phyloP scores from a whole-genome alignment of 2,113 vertebrate genomes.

The Festucalex cinctus region DNA sequence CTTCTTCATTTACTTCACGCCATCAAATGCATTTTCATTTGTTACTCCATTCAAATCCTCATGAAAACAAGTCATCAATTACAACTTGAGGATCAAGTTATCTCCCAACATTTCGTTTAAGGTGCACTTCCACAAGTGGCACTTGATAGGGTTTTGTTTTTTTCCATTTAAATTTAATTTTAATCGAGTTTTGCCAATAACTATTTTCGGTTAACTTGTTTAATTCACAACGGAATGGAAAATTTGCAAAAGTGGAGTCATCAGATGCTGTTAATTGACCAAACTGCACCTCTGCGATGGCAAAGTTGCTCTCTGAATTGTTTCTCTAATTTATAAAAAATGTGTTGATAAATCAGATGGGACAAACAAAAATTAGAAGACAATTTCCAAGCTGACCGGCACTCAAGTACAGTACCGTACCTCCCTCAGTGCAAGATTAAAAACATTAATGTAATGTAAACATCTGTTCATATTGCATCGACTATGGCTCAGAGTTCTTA shows the following conservation, averaged over 20 bases:
- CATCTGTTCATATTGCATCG: conserved; percentile 75
- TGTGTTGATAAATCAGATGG: neutral
- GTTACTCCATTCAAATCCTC: too few species aligned
- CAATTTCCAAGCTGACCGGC: conserved; percentile 41
- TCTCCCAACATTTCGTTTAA: too few species aligned
- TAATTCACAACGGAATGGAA: neutral
- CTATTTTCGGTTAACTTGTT: neutral
- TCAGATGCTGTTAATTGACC: neutral
- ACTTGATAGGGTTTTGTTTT: too few species aligned
- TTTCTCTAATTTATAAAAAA: neutral
- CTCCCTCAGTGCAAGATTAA: conserved; percentile 38
- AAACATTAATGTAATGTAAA: conserved; percentile 81
- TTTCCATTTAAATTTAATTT: too few species aligned
- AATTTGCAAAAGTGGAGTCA: neutral
- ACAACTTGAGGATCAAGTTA: too few species aligned
- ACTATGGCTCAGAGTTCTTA: conserved; percentile 72
- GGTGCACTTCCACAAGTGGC: too few species aligned
- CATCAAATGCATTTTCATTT: too few species aligned
- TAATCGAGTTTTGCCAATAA: neutral
- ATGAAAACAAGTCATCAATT: too few species aligned
- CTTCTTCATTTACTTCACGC: neutral
- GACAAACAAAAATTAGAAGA: conserved; percentile 22
- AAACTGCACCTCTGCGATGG: neutral
- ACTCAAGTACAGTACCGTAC: conserved; percentile 52
- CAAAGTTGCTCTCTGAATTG: neutral